Percentiles rank a stretch among this genome's conserved stretches.
phyloP scores from a whole-genome alignment of 1,140 invertebrate species.

The Alviniconcha marisindica region DNA sequence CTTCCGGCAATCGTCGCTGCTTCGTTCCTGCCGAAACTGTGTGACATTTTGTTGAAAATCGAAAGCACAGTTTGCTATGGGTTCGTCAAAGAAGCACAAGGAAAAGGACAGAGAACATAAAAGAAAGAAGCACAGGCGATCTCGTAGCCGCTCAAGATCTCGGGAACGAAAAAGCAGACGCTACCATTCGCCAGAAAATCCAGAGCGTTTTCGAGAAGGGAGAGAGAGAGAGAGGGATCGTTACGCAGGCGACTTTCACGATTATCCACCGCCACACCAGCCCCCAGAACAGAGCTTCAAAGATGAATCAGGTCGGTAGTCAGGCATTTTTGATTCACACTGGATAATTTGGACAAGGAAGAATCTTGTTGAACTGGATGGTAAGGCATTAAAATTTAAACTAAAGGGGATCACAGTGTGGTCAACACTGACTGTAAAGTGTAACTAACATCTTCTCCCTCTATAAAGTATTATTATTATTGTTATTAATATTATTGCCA shows the following conservation, averaged over 20 bases:
- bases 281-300: constrained; percentile 1
- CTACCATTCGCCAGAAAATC: constrained; percentile 31
- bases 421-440: too few relatives aligned
- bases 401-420: too few relatives aligned
- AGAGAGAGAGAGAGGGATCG: constrained; percentile 28
- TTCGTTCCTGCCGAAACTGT: too few relatives aligned
- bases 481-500: too few relatives aligned
- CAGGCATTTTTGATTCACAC: neutral
- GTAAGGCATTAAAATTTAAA: neutral
- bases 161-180: constrained; percentile 59
- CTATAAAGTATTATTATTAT: too few relatives aligned
- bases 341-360: too few relatives aligned
- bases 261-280: constrained; percentile 10
- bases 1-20: neutral
- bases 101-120: constrained; percentile 74
- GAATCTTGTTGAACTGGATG: neutral
- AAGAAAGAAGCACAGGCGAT: constrained; percentile 70
- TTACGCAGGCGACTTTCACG: constrained; percentile 8
- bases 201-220: constrained; percentile 41
- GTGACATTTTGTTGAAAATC: too few relatives aligned
- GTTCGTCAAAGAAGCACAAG: constrained; percentile 77
- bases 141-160: constrained; percentile 70
- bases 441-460: too few relatives aligned
- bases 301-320: neutral
- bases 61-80: too few relatives aligned